Conservation (phyloP, 2,113 vertebrate genomes). For the Geococcyx californianus region DNA sequence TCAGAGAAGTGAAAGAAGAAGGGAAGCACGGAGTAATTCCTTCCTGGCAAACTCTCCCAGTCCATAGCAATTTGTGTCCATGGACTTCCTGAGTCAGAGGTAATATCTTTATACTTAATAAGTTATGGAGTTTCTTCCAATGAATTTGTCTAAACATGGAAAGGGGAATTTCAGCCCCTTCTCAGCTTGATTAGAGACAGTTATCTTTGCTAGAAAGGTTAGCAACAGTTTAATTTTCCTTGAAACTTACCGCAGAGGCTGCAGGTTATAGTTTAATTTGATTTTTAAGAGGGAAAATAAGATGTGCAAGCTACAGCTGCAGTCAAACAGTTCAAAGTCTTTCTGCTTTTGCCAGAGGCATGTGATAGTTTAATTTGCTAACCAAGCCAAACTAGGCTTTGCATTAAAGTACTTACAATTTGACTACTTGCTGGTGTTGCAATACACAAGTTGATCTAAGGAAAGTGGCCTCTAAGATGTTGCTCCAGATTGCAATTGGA, state of each 20-base stretch:
- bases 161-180: slow-evolving; percentile 13
- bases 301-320: slow-evolving; percentile 49
- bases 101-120: slow-evolving; percentile 24
- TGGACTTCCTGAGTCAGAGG: slow-evolving; percentile 52
- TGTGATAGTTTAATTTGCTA: slow-evolving; percentile 54
- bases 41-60: neutral
- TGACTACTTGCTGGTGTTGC: slow-evolving; percentile 59
- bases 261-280: slow-evolving; percentile 65
- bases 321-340: slow-evolving; percentile 61
- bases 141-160: slow-evolving; percentile 51
- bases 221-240: slow-evolving; percentile 56
- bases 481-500: slow-evolving; percentile 46
- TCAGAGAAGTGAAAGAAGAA: neutral
- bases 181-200: slow-evolving; percentile 54
- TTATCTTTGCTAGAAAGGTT: slow-evolving; percentile 58
- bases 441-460: slow-evolving; percentile 57
- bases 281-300: slow-evolving; percentile 61
- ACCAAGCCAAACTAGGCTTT: slow-evolving; percentile 56
- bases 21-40: neutral
- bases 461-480: slow-evolving; percentile 51
- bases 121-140: slow-evolving; percentile 6
- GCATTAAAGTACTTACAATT: slow-evolving; percentile 52
- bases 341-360: slow-evolving; percentile 58
- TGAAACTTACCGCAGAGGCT: slow-evolving; percentile 42
- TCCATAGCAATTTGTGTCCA: slow-evolving; percentile 23